Conservation (phyloP, 2,888 invertebrate species). For the Metellina segmentata region DNA sequence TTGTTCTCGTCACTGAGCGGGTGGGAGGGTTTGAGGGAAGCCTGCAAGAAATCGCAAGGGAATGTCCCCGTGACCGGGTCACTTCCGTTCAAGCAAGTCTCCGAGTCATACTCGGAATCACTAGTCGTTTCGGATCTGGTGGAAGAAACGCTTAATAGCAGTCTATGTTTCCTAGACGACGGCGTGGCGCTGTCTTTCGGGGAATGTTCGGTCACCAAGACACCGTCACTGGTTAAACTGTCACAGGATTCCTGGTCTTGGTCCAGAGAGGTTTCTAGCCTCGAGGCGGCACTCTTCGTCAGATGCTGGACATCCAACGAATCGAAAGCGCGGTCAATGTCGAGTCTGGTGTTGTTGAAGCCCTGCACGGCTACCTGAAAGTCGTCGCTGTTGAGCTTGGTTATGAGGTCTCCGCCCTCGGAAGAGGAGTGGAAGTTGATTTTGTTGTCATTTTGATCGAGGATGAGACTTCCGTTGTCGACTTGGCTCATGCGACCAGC, state of each 20-base stretch:
- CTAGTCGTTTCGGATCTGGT: slow-evolving; percentile 78
- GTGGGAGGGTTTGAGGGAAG: slow-evolving; percentile 58
- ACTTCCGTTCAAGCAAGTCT: slow-evolving; percentile 58
- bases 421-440: slow-evolving; percentile 37
- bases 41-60: slow-evolving; percentile 67
- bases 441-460: slow-evolving; percentile 69
- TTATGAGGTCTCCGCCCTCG: slow-evolving; percentile 44
- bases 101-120: slow-evolving; percentile 79
- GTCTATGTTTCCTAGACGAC: slow-evolving; percentile 79
- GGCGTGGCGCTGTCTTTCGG: slow-evolving; percentile 78
- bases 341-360: slow-evolving; percentile 25
- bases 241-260: slow-evolving; percentile 76
- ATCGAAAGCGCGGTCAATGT: slow-evolving; percentile 37
- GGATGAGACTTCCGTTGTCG: slow-evolving; percentile 67
- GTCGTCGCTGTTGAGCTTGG: slow-evolving; percentile 50
- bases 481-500: slow-evolving; percentile 36
- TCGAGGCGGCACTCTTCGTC: slow-evolving; percentile 7
- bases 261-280: slow-evolving; percentile 47
- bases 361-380: slow-evolving; percentile 54
- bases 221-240: slow-evolving; percentile 67
- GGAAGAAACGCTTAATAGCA: slow-evolving; percentile 79
- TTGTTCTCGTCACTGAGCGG: slow-evolving; percentile 40
- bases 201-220: slow-evolving; percentile 30
- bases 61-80: slow-evolving; percentile 58
- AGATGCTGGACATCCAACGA: slow-evolving; percentile 39